Evolutionary conservation across 2,888 invertebrate species (phyloP).

Genomic region (Mimumesa dahlbomi): DNA sequence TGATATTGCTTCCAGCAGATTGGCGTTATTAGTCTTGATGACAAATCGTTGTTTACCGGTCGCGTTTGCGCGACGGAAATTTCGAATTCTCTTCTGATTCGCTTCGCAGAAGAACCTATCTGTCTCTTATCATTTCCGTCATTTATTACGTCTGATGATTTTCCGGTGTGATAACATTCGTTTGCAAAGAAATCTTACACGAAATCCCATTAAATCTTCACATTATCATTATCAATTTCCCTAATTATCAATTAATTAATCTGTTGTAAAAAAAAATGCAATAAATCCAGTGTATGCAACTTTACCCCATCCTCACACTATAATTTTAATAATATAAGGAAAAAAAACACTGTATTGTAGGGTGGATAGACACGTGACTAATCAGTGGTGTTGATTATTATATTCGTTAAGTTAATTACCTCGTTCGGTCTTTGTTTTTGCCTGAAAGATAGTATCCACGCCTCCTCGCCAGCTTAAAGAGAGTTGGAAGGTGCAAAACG

Average conservation of each 20-base stretch:
- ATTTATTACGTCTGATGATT: conserved; percentile 25
- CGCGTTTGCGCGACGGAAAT: conserved; percentile 35
- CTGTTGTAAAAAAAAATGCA: too few species aligned
- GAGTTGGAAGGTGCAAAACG: conserved; percentile 51
- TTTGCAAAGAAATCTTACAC: conserved; percentile 10
- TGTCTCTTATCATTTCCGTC: conserved; percentile 48
- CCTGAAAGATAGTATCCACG: conserved; percentile 3
- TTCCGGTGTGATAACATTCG: conserved; percentile 13
- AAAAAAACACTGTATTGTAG: too few species aligned
- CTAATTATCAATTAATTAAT: too few species aligned
- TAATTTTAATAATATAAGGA: too few species aligned
- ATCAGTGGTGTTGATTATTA: conserved; percentile 21
- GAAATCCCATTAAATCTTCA: conserved; percentile 22
- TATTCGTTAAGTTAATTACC: conserved; percentile 6
- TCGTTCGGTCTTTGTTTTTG: conserved; percentile 8
- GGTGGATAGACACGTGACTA: not conserved
- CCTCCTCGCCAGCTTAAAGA: conserved; percentile 36
- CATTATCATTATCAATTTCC: too few species aligned
- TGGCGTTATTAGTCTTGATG: conserved; percentile 60
- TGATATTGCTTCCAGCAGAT: conserved; percentile 44
- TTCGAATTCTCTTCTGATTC: not conserved
- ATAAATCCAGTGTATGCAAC: too few species aligned
- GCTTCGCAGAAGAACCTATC: too few species aligned
- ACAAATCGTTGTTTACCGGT: conserved; percentile 61
- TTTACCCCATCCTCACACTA: too few species aligned